Evolutionary conservation across 2,888 invertebrate genomes (phyloP).

Genomic region (Lepidochrysops patricia): DNA sequence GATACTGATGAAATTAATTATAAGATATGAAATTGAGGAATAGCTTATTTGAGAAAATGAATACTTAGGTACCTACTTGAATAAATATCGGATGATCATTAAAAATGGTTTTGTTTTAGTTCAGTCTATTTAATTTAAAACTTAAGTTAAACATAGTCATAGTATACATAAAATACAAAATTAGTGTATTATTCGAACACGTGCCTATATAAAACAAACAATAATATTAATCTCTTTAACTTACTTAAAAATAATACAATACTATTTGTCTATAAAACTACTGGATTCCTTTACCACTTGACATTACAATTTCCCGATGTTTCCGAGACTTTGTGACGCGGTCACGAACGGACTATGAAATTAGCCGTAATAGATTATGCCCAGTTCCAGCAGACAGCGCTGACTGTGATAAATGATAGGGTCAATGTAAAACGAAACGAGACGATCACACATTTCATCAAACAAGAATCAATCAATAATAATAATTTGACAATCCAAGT

Average conservation of each 20-base stretch:
- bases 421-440: too few relatives aligned
- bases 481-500: too few relatives aligned
- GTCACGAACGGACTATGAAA: not conserved
- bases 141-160: not conserved
- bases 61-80: too few relatives aligned
- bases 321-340: not conserved
- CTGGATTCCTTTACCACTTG: not conserved
- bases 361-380: not conserved
- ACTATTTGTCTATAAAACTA: not conserved
- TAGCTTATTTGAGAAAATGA: too few relatives aligned
- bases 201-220: conserved; percentile 1
- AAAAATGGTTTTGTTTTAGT: not conserved
- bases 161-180: not conserved
- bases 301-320: not conserved
- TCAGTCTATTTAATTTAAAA: conserved; percentile 1
- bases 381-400: not conserved
- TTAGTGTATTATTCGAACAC: not conserved
- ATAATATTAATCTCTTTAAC: not conserved
- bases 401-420: not conserved
- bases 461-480: too few relatives aligned
- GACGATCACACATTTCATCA: too few relatives aligned
- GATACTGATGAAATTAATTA: too few relatives aligned
- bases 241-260: not conserved
- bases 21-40: too few relatives aligned
- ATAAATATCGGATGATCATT: not conserved